Evolutionary conservation across 2,888 invertebrate species (phyloP).

Genomic region (Torymus tubicola): DNA sequence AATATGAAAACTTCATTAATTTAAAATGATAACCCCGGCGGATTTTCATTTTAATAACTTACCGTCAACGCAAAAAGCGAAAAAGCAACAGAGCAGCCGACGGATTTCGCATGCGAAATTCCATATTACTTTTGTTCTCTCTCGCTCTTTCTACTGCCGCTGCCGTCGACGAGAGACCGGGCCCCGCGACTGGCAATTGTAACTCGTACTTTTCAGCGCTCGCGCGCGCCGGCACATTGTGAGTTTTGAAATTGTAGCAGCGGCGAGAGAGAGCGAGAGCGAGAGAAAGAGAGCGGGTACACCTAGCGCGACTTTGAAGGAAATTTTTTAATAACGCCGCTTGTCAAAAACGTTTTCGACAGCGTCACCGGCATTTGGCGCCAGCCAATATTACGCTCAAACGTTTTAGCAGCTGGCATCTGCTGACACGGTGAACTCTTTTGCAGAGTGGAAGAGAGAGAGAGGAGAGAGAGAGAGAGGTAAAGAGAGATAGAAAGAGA

Average conservation of each 20-base stretch:
- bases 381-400: conserved; percentile 72
- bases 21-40: too few species aligned
- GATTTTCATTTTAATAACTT: too few species aligned
- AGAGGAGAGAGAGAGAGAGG: conserved; percentile 1
- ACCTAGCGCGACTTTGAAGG: conserved; percentile 26
- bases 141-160: too few species aligned
- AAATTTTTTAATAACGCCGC: conserved; percentile 72
- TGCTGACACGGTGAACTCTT: conserved; percentile 72
- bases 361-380: conserved; percentile 74
- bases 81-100: too few species aligned
- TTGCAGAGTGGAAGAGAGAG: conserved; percentile 56
- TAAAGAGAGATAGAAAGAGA: conserved; percentile 28
- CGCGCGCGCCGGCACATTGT: conserved; percentile 1
- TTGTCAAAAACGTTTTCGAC: conserved; percentile 72
- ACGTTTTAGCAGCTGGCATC: conserved; percentile 72
- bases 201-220: conserved; percentile 8
- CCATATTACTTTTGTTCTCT: conserved; percentile 10
- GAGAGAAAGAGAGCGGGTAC: not conserved
- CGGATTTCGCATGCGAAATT: not conserved
- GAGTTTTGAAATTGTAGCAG: conserved; percentile 38
- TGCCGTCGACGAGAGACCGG: not conserved
- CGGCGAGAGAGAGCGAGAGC: conserved; percentile 4
- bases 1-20: too few species aligned
- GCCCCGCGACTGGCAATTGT: conserved; percentile 3
- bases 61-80: too few species aligned